These are phyloP conservation scores for Ptychoptera albimana DNA, from an alignment of 2,888 invertebrate genomes.

Conservation along the genomic window DNA sequence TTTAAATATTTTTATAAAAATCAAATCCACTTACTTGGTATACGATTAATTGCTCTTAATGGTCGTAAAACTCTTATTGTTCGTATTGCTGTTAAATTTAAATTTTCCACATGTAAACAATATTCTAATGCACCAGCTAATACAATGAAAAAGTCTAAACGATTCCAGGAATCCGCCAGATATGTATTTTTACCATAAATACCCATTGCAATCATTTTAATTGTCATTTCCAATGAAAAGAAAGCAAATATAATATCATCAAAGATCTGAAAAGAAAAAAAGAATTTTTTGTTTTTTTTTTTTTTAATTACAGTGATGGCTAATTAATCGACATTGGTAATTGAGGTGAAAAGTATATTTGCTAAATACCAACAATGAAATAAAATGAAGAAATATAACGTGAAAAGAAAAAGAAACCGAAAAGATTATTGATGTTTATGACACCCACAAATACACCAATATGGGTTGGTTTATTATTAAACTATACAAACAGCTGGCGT, in stretches of 20 bases:
- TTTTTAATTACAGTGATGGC: background rate
- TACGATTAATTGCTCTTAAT: constrained; percentile 94
- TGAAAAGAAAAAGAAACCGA: no score
- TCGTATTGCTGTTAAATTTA: constrained; percentile 95
- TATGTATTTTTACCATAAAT: constrained; percentile 87
- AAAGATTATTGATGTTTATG: no score
- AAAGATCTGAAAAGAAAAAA: constrained; percentile 52
- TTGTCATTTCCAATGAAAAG: constrained; percentile 94
- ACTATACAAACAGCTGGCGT: no score
- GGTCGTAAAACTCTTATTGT: constrained; percentile 96
- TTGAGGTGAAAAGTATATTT: background rate
- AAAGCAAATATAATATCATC: constrained; percentile 98
- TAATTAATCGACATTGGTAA: background rate
- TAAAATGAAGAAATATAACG: no score
- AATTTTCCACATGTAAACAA: constrained; percentile 87
- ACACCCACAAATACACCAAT: no score
- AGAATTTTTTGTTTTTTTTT: background rate
- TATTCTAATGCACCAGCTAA: constrained; percentile 85
- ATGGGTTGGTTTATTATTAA: no score
- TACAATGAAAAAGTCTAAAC: constrained; percentile 96
- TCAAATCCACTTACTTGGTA: constrained; percentile 89
- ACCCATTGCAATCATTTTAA: constrained; percentile 98
- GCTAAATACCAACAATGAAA: background rate
- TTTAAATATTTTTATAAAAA: no score
- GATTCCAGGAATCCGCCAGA: constrained; percentile 97